Conservation (phyloP, 2,113 vertebrate genomes). For the Guaruba guarouba region DNA sequence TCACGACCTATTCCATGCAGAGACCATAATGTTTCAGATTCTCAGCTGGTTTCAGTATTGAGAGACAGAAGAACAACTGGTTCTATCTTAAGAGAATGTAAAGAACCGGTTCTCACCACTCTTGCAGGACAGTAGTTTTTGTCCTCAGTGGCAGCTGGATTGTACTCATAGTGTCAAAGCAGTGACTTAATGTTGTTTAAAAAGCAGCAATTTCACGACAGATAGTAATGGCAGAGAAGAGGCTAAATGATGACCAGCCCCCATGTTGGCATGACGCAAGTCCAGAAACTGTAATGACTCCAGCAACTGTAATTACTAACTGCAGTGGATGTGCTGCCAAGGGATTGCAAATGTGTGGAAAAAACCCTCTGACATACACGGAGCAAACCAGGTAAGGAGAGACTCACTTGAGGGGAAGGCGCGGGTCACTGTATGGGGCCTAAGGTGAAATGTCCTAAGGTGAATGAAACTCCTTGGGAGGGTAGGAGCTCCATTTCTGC, state of each 20-base stretch:
- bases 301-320: too few relatives aligned
- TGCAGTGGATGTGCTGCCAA: too few relatives aligned
- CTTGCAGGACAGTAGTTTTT: neutral
- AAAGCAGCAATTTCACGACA: neutral
- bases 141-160: neutral
- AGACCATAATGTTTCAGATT: neutral
- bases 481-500: conserved; percentile 99
- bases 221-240: neutral
- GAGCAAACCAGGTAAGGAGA: conserved; percentile 79
- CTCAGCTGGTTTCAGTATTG: neutral
- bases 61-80: neutral
- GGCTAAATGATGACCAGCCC: neutral
- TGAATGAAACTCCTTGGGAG: conserved; percentile 91
- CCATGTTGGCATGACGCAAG: neutral
- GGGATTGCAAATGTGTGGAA: too few relatives aligned
- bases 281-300: neutral
- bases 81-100: neutral
- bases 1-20: neutral
- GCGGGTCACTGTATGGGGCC: conserved; percentile 95
- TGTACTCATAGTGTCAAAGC: neutral
- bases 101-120: neutral
- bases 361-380: conserved; percentile 2
- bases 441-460: conserved; percentile 92
- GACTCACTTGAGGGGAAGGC: conserved; percentile 99
- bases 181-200: neutral